Percentiles rank a stretch among this genome's conserved stretches.
Conservation (phyloP, 1,140 invertebrate genomes). For the Pollicipes pollicipes region DNA sequence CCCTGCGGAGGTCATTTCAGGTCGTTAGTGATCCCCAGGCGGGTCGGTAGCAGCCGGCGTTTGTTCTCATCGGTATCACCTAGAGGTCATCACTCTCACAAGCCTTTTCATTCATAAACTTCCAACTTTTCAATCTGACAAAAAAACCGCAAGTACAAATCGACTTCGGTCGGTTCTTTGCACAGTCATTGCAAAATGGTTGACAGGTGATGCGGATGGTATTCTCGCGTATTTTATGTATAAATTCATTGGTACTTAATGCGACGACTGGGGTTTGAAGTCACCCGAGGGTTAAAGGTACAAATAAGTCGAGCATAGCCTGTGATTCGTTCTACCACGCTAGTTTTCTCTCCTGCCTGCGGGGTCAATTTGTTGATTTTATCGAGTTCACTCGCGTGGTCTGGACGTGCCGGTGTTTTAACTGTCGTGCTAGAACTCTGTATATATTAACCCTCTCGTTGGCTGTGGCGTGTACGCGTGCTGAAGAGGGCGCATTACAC, state of each 20-base stretch:
- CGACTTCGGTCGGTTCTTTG: not conserved
- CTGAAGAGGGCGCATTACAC: not conserved
- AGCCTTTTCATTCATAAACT: not conserved
- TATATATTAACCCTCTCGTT: not conserved
- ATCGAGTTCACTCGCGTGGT: constrained; percentile 1
- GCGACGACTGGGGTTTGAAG: not conserved
- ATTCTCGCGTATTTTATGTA: not conserved
- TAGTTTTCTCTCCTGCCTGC: constrained; percentile 1
- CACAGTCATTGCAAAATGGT: not conserved
- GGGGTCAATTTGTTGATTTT: not conserved
- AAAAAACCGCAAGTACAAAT: not conserved
- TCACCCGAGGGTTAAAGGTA: not conserved
- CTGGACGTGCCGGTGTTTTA: not conserved
- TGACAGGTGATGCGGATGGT: not conserved
- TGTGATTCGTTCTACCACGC: not conserved
- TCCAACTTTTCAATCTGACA: not conserved
- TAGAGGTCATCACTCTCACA: not conserved
- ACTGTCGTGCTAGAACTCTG: not conserved
- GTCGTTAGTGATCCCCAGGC: not conserved
- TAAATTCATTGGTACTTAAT: not conserved
- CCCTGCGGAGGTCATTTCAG: not conserved
- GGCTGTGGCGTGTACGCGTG: not conserved
- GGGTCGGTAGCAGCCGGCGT: not conserved
- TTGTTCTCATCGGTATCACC: not conserved
- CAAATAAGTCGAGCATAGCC: constrained; percentile 1